phyloP scores from a whole-genome alignment of 1,140 invertebrate species.

The Batillaria attramentaria region DNA sequence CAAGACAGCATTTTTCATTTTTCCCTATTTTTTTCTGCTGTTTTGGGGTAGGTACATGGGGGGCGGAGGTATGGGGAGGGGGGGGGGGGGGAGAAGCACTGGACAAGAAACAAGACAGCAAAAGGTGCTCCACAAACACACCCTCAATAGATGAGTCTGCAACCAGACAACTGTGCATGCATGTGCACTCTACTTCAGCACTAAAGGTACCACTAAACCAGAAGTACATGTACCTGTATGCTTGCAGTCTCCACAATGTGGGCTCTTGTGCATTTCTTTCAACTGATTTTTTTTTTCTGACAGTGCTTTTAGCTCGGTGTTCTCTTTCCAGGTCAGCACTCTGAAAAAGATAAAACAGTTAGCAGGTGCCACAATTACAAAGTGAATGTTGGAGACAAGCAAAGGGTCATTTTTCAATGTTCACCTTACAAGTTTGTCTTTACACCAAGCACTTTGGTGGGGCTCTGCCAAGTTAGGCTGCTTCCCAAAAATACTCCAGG shows the following conservation, averaged over 20 bases:
- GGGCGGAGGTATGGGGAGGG: no score
- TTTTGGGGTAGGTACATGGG: neutral
- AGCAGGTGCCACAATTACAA: neutral
- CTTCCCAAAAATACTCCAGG: no score
- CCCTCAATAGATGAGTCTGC: neutral
- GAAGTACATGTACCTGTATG: slow-evolving; percentile 21
- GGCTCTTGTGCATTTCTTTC: neutral
- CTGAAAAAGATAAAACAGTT: slow-evolving; percentile 5
- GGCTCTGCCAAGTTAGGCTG: no score
- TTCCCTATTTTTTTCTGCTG: neutral
- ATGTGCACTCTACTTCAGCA: neutral
- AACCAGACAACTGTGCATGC: neutral
- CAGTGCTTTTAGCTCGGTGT: neutral
- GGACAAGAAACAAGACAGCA: no score
- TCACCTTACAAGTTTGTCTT: neutral
- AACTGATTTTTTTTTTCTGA: neutral
- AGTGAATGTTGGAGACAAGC: neutral
- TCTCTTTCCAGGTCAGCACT: slow-evolving; percentile 25
- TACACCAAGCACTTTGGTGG: neutral
- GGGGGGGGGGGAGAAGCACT: no score
- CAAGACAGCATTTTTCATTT: neutral
- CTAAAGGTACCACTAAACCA: neutral
- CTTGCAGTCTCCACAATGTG: slow-evolving; percentile 25
- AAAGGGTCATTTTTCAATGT: neutral
- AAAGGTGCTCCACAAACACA: no score